Evolutionary conservation across 64 coral and sea anemone genomes (phyloP), one percentile per base, ranked within the genome.

Genomic region (Montipora efflorescens): DNA sequence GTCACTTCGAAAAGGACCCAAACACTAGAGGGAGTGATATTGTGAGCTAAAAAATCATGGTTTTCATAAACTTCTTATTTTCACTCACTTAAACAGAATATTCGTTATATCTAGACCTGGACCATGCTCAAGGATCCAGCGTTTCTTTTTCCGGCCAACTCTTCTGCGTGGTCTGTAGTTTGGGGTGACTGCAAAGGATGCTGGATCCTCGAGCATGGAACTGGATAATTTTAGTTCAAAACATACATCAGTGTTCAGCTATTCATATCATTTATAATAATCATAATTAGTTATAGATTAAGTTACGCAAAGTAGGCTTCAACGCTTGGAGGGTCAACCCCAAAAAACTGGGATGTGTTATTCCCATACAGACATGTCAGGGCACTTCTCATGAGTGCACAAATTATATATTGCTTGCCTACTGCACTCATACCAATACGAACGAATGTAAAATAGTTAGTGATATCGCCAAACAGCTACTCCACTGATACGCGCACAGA

Each of bases 141-240:
- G 70, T 88, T 88, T 59, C 86, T 88, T 88, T 88, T 88, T 88
- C 84, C 69, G 86, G 86, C 86, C 71, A 4, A 19, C 86, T 76
- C 86, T 88, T 76, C 86, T 49, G 71, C 48, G n/a, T 88, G 71
- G 47, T 75, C 86, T 88, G 71, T 88, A 88, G 74, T 88, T 88
- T 88, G 68, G 71, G 47, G 70, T 88, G 86, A 75, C 47, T 48
- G 84, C 84, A 87, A 67, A 87, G 67, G 84, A 88, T 88, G 85
- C 85, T 88, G 70, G 87, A 88, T 88, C 70, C 87, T 88, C 71
- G 74, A 62, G 87, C 87, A 89, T 78, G 55, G 73, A 89, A 89
- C 53, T 89, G 87, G 87, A 89, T 52, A 89, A 89, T 89, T 89
- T 89, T 89, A 78, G 87, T 89, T 77, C 87, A 87, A 87, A 87